Conservation (phyloP, 1,140 invertebrate species). For the Drosophila repleta region DNA sequence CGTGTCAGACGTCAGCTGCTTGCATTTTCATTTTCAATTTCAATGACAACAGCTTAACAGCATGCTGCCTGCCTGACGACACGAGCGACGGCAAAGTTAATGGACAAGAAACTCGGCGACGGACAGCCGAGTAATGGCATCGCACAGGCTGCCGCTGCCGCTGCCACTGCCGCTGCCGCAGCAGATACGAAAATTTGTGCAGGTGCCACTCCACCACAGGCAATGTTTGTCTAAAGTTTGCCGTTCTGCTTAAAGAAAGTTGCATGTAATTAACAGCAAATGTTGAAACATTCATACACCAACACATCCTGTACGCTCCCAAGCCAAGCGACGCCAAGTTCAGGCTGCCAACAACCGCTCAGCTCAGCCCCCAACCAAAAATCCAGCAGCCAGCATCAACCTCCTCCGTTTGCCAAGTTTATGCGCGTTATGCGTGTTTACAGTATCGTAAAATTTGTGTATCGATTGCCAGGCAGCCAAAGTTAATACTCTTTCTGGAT, state of each 20-base stretch:
- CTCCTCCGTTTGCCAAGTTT: conserved; percentile 37
- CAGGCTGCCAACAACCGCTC: conserved; percentile 23
- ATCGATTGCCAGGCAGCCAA: conserved; percentile 46
- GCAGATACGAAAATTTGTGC: not conserved
- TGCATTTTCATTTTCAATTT: conserved; percentile 74
- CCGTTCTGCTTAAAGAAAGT: conserved; percentile 61
- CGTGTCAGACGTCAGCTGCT: conserved; percentile 78
- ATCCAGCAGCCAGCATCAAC: not conserved
- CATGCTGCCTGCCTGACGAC: conserved; percentile 66
- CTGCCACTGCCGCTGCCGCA: too few species aligned
- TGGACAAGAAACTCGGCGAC: conserved; percentile 63
- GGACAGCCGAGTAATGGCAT: conserved; percentile 9
- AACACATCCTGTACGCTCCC: not conserved
- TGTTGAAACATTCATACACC: conserved; percentile 50
- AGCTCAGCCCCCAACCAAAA: not conserved
- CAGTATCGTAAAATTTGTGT: conserved; percentile 76
- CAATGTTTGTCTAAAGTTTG: conserved; percentile 57
- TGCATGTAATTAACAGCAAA: conserved; percentile 79
- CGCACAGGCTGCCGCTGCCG: not conserved
- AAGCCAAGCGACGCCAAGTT: not conserved
- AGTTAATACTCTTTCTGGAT: conserved; percentile 39
- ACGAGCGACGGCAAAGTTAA: conserved; percentile 64
- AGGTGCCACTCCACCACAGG: conserved; percentile 15
- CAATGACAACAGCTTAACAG: conserved; percentile 79
- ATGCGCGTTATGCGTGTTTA: conserved; percentile 74